Evolutionary conservation across 2,113 vertebrate genomes (phyloP), one percentile per base, ranked within the genome.

Genomic region (Cephalopholis sonnerati): DNA sequence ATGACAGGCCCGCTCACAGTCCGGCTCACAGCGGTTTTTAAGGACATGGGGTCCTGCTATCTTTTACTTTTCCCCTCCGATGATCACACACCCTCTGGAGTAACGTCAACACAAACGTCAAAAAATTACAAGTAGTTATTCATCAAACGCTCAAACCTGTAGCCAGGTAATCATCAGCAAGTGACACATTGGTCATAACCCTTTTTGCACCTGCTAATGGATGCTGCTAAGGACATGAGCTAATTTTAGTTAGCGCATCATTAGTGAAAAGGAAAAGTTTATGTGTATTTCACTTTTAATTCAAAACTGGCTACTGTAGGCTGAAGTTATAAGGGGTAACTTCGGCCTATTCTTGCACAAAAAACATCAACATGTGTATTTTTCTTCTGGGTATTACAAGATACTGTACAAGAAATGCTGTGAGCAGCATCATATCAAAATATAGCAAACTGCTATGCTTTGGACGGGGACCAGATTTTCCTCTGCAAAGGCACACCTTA

Each of bases 1-100:
- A 91, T 80, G 92, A 91, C 88, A 90, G 85, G 70, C 64, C 74
- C 4, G 79, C 85, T 92, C 82, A 64, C 80, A 83, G 86, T 81
- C 85, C 65, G 18, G 76, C 87, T 87, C 76, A 53, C 88, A 57
- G 80, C 51, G 29, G 83, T 78, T 89, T 44, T 89, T 79, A 74
- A 59, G 81, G 76, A 90, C 89, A 88, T 64, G 80, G 70, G 73
- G 84, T 87, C 74, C 63, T 55, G 68, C 67, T 74, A 84, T 91
- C 78, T 83, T 82, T 88, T 87, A 83, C 82, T 78, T 83, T 90
- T 89, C 82, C 51, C 70, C 71, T 88, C 76, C 73, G 77, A 22
- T 76, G 84, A 83, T 76, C 66, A 69, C 64, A 77, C 75, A 55
- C 46, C 50, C 73, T 71, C 44, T 65, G 59, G 87, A 69, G 24